These are phyloP conservation scores for Syrmaticus mikado DNA, from an alignment of 2,113 vertebrate species.

Conservation along the genomic window DNA sequence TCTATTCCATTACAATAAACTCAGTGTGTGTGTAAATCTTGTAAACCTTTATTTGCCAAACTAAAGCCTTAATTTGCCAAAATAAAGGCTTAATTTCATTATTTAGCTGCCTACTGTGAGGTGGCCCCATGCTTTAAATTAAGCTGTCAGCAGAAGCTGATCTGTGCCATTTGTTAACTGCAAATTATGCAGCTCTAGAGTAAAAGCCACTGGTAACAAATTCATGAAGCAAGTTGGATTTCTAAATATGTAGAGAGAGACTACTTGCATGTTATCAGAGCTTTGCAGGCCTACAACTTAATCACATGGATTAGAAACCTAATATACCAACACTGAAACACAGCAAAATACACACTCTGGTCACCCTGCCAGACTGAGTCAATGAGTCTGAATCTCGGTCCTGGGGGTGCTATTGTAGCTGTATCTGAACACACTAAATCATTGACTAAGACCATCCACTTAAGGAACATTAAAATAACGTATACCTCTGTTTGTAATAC, in stretches of 20 bases:
- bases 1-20: slow-evolving; percentile 23
- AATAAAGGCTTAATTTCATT: slow-evolving; percentile 57
- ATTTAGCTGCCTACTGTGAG: slow-evolving; percentile 39
- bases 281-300: slow-evolving; percentile 33
- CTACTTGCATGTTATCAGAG: slow-evolving; percentile 13
- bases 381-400: neutral
- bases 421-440: neutral
- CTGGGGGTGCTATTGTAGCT: neutral
- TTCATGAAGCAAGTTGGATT: neutral
- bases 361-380: neutral
- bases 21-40: neutral
- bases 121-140: slow-evolving; percentile 35
- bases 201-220: neutral
- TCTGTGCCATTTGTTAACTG: neutral
- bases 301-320: slow-evolving; percentile 12
- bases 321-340: neutral
- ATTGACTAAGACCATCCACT: neutral
- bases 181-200: neutral
- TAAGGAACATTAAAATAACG: neutral
- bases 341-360: neutral
- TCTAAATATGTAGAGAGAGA: neutral
- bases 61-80: slow-evolving; percentile 27
- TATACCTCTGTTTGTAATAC: neutral
- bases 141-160: slow-evolving; percentile 24
- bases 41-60: slow-evolving; percentile 30